These are phyloP conservation scores for Stigmatopora argus DNA, from an alignment of 2,113 vertebrate genomes.

Conservation along the genomic window DNA sequence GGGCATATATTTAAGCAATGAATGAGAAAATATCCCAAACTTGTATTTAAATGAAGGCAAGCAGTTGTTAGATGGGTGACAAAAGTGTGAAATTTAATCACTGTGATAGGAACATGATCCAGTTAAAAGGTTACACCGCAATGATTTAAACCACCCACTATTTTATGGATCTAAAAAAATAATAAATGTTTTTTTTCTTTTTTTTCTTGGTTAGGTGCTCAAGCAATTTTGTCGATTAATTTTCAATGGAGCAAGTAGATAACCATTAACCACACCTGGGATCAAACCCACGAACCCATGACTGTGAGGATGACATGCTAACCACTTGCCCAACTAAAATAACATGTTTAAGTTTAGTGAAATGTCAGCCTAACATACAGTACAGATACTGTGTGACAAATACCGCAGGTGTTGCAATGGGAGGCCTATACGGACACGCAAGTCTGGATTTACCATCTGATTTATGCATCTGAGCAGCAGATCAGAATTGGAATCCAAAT, in stretches of 20 bases:
- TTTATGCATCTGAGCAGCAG: constrained; percentile 56
- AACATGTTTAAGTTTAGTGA: constrained; percentile 15
- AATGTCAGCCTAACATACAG: constrained; percentile 13
- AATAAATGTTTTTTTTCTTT: background rate
- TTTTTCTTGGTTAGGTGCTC: no score
- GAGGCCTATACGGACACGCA: constrained; percentile 42
- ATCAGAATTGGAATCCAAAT: constrained; percentile 66
- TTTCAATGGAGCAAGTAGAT: background rate
- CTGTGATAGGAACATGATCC: no score
- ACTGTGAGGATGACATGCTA: no score
- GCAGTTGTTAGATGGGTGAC: no score
- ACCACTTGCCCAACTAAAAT: no score
- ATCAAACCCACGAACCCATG: no score
- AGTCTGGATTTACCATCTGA: constrained; percentile 50
- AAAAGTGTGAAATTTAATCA: no score
- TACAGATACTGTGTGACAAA: constrained; percentile 15
- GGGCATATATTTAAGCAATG: background rate
- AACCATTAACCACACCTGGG: background rate
- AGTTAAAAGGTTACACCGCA: no score
- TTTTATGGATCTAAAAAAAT: background rate
- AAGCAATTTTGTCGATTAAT: background rate
- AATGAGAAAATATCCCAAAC: no score
- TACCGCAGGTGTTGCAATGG: constrained; percentile 16
- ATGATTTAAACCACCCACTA: no score
- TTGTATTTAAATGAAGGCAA: no score